Percentiles rank a stretch among this genome's conserved stretches.
Conservation (phyloP, 2,888 invertebrate genomes). For the Caenorhabditis sp. region DNA sequence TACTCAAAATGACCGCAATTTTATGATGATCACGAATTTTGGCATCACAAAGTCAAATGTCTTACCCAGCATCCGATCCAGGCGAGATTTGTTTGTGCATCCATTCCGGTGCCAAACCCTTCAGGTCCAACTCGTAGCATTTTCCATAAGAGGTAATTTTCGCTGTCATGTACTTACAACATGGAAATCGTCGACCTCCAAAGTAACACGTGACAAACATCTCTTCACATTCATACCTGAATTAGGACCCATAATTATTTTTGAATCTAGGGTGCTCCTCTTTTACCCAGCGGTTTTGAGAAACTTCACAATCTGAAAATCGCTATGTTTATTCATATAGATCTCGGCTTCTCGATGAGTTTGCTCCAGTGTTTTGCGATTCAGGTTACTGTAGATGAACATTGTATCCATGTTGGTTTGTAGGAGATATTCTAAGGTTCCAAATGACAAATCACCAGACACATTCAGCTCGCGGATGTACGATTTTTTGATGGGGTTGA, state of each 20-base stretch:
- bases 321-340: constrained; percentile 41
- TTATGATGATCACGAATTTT: not conserved
- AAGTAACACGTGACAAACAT: constrained; percentile 59
- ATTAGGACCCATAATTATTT: not conserved
- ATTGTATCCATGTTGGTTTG: constrained; percentile 49
- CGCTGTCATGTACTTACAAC: constrained; percentile 59
- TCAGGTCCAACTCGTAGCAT: constrained; percentile 58
- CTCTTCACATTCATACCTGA: constrained; percentile 51
- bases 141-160: constrained; percentile 65
- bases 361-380: constrained; percentile 21
- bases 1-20: not conserved
- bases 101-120: constrained; percentile 52
- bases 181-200: constrained; percentile 54
- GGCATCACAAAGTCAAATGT: not conserved
- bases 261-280: too few species aligned
- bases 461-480: constrained; percentile 50
- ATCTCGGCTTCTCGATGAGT: constrained; percentile 32
- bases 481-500: constrained; percentile 58
- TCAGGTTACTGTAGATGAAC: constrained; percentile 36
- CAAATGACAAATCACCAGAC: constrained; percentile 42
- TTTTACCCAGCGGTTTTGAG: constrained; percentile 46
- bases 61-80: constrained; percentile 61
- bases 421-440: constrained; percentile 48
- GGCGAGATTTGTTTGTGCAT: constrained; percentile 59
- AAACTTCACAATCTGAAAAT: constrained; percentile 45